Evolutionary conservation across 2,888 invertebrate species (phyloP).

Genomic region (Heliconius erato): DNA sequence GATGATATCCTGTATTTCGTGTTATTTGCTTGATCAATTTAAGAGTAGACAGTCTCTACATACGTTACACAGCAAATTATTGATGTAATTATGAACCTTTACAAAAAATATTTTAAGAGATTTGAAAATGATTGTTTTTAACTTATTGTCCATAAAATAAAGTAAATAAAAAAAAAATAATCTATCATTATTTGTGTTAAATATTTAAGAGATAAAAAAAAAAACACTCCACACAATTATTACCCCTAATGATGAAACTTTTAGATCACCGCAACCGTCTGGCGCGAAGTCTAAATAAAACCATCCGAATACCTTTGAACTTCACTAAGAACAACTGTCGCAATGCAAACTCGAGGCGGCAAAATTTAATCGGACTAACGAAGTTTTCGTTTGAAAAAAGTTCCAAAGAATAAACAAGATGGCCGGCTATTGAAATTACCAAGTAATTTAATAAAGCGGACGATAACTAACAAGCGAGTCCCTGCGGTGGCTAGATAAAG

Average conservation of each 20-base stretch:
- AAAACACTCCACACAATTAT: background rate
- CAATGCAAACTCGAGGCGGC: slow-evolving; percentile 39
- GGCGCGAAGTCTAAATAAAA: slow-evolving; percentile 17
- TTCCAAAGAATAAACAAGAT: slow-evolving; percentile 68
- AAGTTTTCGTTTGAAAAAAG: slow-evolving; percentile 42
- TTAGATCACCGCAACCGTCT: slow-evolving; percentile 19
- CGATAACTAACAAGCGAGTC: slow-evolving; percentile 70
- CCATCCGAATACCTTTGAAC: slow-evolving; percentile 27
- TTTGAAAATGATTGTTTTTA: too few species aligned
- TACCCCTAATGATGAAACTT: slow-evolving; percentile 13
- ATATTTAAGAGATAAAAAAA: background rate
- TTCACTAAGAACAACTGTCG: slow-evolving; percentile 34
- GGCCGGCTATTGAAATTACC: slow-evolving; percentile 77
- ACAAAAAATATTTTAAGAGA: too few species aligned
- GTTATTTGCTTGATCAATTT: too few species aligned
- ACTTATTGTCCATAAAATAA: too few species aligned
- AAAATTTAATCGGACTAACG: slow-evolving; percentile 42
- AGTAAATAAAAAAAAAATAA: too few species aligned
- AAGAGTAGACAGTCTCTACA: too few species aligned
- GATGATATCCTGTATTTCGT: too few species aligned
- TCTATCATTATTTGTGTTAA: background rate
- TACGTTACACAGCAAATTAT: too few species aligned
- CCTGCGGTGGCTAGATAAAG: slow-evolving; percentile 73
- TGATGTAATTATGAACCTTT: too few species aligned
- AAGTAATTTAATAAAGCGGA: slow-evolving; percentile 81